phyloP scores from a whole-genome alignment of 2,113 vertebrate genomes.

The Rhea pennata region DNA sequence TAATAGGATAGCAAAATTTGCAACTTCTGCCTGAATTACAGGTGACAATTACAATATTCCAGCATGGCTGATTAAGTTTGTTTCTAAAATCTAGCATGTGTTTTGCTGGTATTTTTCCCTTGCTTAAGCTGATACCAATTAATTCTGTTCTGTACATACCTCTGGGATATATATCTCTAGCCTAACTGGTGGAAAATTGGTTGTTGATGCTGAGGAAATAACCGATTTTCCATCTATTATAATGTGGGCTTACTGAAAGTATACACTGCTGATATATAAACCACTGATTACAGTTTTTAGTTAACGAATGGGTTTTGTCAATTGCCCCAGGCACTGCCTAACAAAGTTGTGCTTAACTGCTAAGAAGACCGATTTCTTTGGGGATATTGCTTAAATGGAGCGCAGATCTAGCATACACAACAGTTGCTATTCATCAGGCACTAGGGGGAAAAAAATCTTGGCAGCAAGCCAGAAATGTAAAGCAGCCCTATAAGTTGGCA shows the following conservation, averaged over 20 bases:
- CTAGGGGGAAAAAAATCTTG: conserved; percentile 30
- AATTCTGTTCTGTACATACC: conserved; percentile 28
- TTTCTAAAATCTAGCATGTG: background rate
- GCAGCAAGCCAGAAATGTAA: conserved; percentile 78
- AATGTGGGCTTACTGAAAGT: conserved; percentile 50
- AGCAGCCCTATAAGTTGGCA: conserved; percentile 78
- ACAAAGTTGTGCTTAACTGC: conserved; percentile 75
- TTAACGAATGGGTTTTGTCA: conserved; percentile 73
- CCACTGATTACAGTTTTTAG: conserved; percentile 73
- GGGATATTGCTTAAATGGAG: conserved; percentile 74
- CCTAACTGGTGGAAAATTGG: conserved; percentile 79
- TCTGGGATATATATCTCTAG: conserved; percentile 66
- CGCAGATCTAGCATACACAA: conserved; percentile 62
- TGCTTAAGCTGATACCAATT: conserved; percentile 15
- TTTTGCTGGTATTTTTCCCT: background rate
- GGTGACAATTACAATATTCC: background rate
- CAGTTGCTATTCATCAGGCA: conserved; percentile 79
- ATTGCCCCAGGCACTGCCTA: conserved; percentile 41
- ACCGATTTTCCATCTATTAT: conserved; percentile 79
- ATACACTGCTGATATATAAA: conserved; percentile 48
- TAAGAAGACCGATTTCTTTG: conserved; percentile 65
- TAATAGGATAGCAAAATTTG: background rate
- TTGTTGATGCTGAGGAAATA: conserved; percentile 79
- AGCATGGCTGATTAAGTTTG: background rate
- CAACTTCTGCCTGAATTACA: background rate